Evolutionary conservation across 1,140 invertebrate species (phyloP).

Genomic region (Homarus americanus): DNA sequence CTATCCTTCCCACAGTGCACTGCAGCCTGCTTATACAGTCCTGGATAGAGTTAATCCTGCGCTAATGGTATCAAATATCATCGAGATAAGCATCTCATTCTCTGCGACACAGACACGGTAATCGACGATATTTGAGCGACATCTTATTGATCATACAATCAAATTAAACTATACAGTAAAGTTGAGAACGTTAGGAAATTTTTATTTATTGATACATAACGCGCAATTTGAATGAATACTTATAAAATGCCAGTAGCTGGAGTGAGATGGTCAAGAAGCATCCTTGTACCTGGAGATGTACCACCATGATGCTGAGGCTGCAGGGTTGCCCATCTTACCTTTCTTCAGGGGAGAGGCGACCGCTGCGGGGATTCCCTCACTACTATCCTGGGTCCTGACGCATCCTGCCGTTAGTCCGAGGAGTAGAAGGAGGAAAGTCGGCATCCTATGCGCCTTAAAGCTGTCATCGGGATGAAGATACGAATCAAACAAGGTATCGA

Average conservation of each 20-base stretch:
- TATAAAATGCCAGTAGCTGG: background rate
- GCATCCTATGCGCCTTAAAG: slow-evolving; percentile 67
- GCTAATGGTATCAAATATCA: too few relatives aligned
- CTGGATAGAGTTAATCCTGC: too few relatives aligned
- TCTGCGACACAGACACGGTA: background rate
- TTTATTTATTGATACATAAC: background rate
- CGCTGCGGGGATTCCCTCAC: slow-evolving; percentile 65
- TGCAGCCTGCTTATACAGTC: too few relatives aligned
- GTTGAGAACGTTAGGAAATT: too few relatives aligned
- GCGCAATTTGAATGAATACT: background rate
- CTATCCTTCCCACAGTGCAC: too few relatives aligned
- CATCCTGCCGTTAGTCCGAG: slow-evolving; percentile 69
- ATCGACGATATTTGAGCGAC: background rate
- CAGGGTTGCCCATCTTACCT: slow-evolving; percentile 53
- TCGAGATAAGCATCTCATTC: background rate
- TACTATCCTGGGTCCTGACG: slow-evolving; percentile 66
- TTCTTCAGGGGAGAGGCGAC: slow-evolving; percentile 63
- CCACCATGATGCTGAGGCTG: slow-evolving; percentile 45
- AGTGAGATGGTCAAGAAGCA: background rate
- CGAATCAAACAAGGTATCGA: slow-evolving; percentile 69
- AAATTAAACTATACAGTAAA: background rate
- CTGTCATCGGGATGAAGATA: slow-evolving; percentile 71
- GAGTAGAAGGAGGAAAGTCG: slow-evolving; percentile 71
- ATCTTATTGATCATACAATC: background rate
- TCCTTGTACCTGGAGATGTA: slow-evolving; percentile 8